Evolutionary conservation across 2,113 vertebrate genomes (phyloP).

Genomic region (Paramormyrops kingsleyae): DNA sequence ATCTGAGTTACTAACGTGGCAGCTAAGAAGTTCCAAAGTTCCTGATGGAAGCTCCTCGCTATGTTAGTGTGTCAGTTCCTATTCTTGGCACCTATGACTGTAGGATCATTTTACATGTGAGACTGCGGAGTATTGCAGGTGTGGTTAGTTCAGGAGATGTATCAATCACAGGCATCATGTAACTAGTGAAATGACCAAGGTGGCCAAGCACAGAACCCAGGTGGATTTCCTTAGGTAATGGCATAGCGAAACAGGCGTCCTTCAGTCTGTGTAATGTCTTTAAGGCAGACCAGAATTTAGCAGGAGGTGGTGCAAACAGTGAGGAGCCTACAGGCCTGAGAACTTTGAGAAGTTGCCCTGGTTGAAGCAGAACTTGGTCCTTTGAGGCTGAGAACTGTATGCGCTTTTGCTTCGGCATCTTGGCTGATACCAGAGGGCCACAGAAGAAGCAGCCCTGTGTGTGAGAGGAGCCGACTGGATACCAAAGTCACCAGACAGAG

Average conservation of each 20-base stretch:
- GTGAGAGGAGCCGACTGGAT: background rate
- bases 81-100: background rate
- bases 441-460: constrained; percentile 77
- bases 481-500: background rate
- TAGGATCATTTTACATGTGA: background rate
- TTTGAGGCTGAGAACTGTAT: constrained; percentile 75
- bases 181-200: background rate
- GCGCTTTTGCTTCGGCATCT: constrained; percentile 67
- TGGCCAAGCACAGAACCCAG: background rate
- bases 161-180: background rate
- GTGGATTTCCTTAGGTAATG: background rate
- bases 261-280: background rate
- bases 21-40: background rate
- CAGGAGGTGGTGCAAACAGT: background rate
- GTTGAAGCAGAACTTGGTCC: constrained; percentile 88
- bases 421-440: constrained; percentile 63
- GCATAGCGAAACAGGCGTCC: background rate
- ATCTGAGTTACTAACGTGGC: background rate
- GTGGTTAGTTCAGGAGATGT: background rate
- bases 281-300: background rate
- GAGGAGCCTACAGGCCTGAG: background rate
- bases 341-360: constrained; percentile 79
- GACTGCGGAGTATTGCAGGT: background rate
- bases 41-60: background rate
- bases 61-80: background rate